These are phyloP conservation scores for Beris chalybata DNA, from an alignment of 2,888 invertebrate species.

Conservation along the genomic window DNA sequence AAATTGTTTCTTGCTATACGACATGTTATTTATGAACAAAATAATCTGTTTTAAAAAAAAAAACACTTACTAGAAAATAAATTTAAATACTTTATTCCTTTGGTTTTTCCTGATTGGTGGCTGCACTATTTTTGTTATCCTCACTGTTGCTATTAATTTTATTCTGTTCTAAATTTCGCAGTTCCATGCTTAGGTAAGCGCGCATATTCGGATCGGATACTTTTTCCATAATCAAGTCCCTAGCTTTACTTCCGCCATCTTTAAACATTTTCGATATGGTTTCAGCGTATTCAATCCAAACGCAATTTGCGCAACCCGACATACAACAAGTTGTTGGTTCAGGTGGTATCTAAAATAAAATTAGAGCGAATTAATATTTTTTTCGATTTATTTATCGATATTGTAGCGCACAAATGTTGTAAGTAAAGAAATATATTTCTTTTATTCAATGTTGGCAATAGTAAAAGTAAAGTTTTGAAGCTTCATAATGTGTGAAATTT, in stretches of 20 bases:
- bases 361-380: background rate
- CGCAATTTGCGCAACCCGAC: constrained; percentile 91
- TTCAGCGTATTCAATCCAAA: constrained; percentile 89
- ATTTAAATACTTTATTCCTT: background rate
- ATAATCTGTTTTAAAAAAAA: too few species aligned
- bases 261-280: constrained; percentile 65
- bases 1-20: too few species aligned
- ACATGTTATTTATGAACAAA: too few species aligned
- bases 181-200: constrained; percentile 79
- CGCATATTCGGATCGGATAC: constrained; percentile 80
- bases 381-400: too few species aligned
- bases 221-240: constrained; percentile 71
- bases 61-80: background rate
- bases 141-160: constrained; percentile 3
- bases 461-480: background rate
- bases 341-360: constrained; percentile 49
- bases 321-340: constrained; percentile 85
- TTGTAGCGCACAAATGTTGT: too few species aligned
- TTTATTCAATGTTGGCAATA: background rate
- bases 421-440: background rate
- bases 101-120: background rate
- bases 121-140: background rate
- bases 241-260: constrained; percentile 69
- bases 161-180: constrained; percentile 57
- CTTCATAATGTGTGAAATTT: too few species aligned